Base-by-base conservation (phyloP, 2,113 vertebrate genomes). In the Lathamus discolor region DNA sequence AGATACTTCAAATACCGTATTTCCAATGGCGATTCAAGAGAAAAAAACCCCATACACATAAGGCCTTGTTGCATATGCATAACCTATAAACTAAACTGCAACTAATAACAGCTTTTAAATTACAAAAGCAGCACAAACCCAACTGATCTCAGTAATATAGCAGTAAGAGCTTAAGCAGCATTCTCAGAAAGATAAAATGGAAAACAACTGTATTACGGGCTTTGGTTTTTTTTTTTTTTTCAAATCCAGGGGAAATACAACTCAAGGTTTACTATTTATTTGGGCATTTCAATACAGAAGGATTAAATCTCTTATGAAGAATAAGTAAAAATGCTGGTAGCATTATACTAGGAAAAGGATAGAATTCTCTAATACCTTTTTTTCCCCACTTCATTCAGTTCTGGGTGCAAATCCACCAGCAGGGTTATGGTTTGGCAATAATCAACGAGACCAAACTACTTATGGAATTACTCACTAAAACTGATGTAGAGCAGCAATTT, bases 211-310 rank as follows among this genome's bases (percentile, higher is more conserved):
- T 33, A 55, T 20, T 20, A 19, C 29, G 33, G 54, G 54, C 19
- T 55, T 55, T 20, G 52, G 1, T 5, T 41, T 11, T 41, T 11
- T 70, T 57, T 43, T 25, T 61, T 81, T 74, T 79, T 64, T 10
- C 15, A 93, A 79, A 78, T 93, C 48, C 55, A 95, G 11, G 9
- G 61, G 76, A 96, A 95, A 90, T n/a, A 94, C 2, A 6, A 76
- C 66, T 96, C 63, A 73, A 85, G 6, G 24, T 80, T 84, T 78
- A 81, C 35, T 67, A 31, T 59, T 73, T 74, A 44, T 87, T 95
- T 79, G 20, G 39, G 88, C 43, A 84, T 83, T 95, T 91, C 37
- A 83, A 27, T n/a, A 79, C 13, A 55, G 22, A 62, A 11, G 10
- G 28, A 87, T 66, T 92, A 91, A 62, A 79, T 48, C 24, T 72